These are phyloP conservation scores for Aspidoscelis tigris DNA, from an alignment of 2,113 vertebrate species.

Conservation along the genomic window DNA sequence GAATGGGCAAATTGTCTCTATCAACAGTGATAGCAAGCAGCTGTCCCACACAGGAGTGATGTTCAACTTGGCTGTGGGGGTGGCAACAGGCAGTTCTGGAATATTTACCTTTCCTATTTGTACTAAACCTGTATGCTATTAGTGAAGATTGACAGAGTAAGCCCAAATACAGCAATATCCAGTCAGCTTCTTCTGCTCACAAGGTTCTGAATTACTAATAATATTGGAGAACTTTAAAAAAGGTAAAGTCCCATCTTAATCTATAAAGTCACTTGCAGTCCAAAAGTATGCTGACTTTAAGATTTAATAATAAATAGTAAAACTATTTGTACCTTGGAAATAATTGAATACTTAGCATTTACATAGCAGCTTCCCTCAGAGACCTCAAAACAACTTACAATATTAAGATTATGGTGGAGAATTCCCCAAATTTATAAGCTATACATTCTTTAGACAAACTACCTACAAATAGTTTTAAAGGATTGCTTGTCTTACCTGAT, in stretches of 20 bases:
- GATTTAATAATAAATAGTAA: background rate
- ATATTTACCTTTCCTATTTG: too few relatives aligned
- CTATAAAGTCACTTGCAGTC: background rate
- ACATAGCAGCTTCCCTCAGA: background rate
- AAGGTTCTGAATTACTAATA: background rate
- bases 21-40: too few relatives aligned
- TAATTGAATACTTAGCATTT: constrained; percentile 12
- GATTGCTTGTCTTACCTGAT: background rate
- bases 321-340: constrained; percentile 11
- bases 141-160: background rate
- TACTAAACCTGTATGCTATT: too few relatives aligned
- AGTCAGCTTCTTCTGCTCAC: background rate
- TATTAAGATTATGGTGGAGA: background rate
- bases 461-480: background rate
- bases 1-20: too few relatives aligned
- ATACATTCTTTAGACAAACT: background rate
- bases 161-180: background rate
- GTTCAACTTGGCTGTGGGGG: too few relatives aligned
- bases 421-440: background rate
- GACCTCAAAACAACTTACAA: constrained; percentile 23
- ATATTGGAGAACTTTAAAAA: background rate
- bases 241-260: background rate
- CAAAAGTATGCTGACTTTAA: background rate
- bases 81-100: too few relatives aligned
- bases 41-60: too few relatives aligned